Conservation (phyloP, 2,113 vertebrate species). For the Aptenodytes forsteri region DNA sequence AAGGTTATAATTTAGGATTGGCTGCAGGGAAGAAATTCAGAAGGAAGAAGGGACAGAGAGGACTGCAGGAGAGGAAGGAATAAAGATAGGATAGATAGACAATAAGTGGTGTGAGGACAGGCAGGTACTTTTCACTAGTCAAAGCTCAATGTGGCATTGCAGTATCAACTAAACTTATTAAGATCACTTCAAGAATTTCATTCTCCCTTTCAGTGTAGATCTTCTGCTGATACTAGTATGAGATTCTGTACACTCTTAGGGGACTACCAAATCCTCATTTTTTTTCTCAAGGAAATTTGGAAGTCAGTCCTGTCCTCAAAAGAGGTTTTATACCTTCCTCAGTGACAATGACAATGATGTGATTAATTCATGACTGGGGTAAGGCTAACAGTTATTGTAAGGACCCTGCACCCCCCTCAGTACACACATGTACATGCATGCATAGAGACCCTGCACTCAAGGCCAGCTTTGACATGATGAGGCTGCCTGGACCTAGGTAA, state of each 20-base stretch:
- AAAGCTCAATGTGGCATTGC: neutral
- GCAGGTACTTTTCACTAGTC: neutral
- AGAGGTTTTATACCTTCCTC: neutral
- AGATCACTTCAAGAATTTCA: neutral
- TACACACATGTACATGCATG: rapidly evolving
- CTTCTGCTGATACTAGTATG: neutral
- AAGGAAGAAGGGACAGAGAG: neutral
- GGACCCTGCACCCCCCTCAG: rapidly evolving
- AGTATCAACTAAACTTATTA: neutral
- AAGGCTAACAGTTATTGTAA: neutral
- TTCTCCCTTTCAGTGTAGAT: neutral
- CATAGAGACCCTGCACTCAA: neutral
- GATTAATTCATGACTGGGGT: neutral
- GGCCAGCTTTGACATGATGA: neutral
- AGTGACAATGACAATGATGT: neutral
- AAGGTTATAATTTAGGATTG: neutral
- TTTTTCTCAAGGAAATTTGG: neutral
- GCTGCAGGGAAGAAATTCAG: neutral
- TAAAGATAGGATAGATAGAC: neutral
- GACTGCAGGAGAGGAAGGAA: neutral
- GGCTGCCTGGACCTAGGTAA: neutral
- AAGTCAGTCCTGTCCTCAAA: neutral
- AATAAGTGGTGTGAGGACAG: neutral
- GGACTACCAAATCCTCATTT: neutral
- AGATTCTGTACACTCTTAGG: neutral